These are phyloP conservation scores for Cheilosia variabilis DNA, from an alignment of 2,888 invertebrate species.

Conservation along the genomic window DNA sequence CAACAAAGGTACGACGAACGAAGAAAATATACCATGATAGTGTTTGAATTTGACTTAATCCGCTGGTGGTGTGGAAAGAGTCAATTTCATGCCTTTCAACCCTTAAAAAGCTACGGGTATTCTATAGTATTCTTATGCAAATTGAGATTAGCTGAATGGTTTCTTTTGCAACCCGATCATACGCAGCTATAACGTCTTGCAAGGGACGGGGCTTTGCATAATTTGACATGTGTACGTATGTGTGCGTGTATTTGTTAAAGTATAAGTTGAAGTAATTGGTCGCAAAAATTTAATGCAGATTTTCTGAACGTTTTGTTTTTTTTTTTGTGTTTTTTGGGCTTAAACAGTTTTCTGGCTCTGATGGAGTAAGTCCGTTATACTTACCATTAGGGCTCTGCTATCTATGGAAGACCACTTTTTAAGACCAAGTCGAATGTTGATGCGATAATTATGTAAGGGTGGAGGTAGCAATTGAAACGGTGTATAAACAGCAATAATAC, in stretches of 20 bases:
- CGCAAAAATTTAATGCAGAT: too few relatives aligned
- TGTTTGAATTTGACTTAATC: slow-evolving; percentile 10
- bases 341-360: too few relatives aligned
- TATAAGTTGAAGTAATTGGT: too few relatives aligned
- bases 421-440: too few relatives aligned
- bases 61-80: slow-evolving; percentile 3
- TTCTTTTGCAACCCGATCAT: not conserved
- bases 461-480: too few relatives aligned
- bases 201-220: not conserved
- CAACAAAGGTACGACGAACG: not conserved
- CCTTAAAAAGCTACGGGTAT: slow-evolving; percentile 1
- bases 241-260: not conserved
- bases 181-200: not conserved
- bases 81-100: slow-evolving; percentile 13
- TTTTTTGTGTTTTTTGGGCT: too few relatives aligned
- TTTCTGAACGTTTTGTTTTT: too few relatives aligned
- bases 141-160: not conserved
- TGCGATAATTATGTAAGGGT: too few relatives aligned
- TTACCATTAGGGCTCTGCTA: too few relatives aligned
- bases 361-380: too few relatives aligned
- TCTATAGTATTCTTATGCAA: slow-evolving; percentile 6
- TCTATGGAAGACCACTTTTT: too few relatives aligned
- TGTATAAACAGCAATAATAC: too few relatives aligned
- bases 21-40: not conserved
- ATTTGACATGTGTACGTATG: not conserved